Evolutionary conservation across 2,797 vertebrate species (phyloP), one percentile per base, ranked within the genome.

Genomic region (Syngnathus acus): DNA sequence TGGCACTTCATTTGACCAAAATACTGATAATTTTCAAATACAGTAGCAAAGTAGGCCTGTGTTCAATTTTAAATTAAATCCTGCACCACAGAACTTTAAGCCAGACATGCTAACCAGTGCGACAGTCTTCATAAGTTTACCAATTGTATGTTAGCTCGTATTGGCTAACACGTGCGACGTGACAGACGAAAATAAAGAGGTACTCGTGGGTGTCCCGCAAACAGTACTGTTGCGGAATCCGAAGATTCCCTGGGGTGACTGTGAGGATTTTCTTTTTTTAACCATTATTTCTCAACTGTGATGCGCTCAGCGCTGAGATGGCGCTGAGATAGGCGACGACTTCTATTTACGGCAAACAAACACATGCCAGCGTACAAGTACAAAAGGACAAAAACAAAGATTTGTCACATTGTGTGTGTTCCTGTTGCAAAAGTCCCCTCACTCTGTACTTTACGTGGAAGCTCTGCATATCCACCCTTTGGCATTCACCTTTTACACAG

Each of bases 381-480:
- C 55, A 57, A 57, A 57, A 57, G 16, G 53, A 54, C 17, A 38
- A 13, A 57, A 57, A 38, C 26, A 57, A 57, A 14, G 14, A 16
- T 57, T 57, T 43, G 60, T 43, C n/a, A 14, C 21, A 23, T 21
- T 9, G 62, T 11, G 67, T 59, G 68, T 64, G 65, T 57, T 11
- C 5, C 1, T 6, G 60, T 43, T n/a, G 8, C 47, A 51, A 9
- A 51, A 21, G 50, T 51, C 17, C n/a, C 9, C 50, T 9, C n/a
- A 51, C 50, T 9, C 50, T 9, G 50, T 51, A 51, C 50, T 21
- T 10, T 16, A 17, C 5, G n/a, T 21, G 50, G 9, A 51, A 19
- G 2, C 19, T 21, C n/a, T 14, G 6, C 50, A 51, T 51, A 21
- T 21, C 9, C 50, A 9, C n/a, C 0, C 17, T 50, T 50, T n/a